Base-by-base conservation (phyloP, 2,797 vertebrate species). In the Tenualosa ilisha region DNA sequence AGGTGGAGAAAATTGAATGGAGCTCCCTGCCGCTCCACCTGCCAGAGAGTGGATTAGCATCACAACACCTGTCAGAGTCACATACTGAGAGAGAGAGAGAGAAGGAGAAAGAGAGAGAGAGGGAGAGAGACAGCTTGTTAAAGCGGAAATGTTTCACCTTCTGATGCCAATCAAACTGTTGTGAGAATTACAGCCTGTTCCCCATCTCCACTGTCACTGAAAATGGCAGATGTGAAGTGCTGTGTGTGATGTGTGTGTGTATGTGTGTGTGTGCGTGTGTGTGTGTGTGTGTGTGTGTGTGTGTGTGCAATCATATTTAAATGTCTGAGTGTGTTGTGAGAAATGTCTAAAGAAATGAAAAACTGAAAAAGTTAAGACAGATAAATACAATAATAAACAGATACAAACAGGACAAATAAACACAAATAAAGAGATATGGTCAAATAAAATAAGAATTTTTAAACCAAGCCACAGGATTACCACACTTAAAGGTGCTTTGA, bases 161-260 rank as follows among this genome's bases (percentile, higher is more conserved):
- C 89, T 85, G 56, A 89, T 88, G 87, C 86, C 88, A 90, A 86
- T 90, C 87, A 89, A 85, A 89, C 82, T 86, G 79, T 84, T 79
- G 72, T 79, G 72, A 43, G 40, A 79, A 79, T 79, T 81, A 68
- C 82, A 81, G 65, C 40, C 79, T 68, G 82, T 85, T 85, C 82
- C 86, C 84, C 46, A 85, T 46, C 72, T 85, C 54, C 43, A n/a
- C 8, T 83, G 81, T 50, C 53, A 79, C 79, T 75, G 75, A 65
- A 79, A 81, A 22, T 61, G 72, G 72, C 72, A 79, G 83, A 81
- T 81, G 81, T 84, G 65, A 56, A 7, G 46, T 85, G 72, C 82
- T 88, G 84, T 86, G 82, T 61, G 31, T n/a, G 82, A 11, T 53
- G 56, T 49, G 81, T 81, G 53, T 81, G 68, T 43, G 40, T 20